Conservation (phyloP, 2,888 invertebrate species). For the Melieria picta region DNA sequence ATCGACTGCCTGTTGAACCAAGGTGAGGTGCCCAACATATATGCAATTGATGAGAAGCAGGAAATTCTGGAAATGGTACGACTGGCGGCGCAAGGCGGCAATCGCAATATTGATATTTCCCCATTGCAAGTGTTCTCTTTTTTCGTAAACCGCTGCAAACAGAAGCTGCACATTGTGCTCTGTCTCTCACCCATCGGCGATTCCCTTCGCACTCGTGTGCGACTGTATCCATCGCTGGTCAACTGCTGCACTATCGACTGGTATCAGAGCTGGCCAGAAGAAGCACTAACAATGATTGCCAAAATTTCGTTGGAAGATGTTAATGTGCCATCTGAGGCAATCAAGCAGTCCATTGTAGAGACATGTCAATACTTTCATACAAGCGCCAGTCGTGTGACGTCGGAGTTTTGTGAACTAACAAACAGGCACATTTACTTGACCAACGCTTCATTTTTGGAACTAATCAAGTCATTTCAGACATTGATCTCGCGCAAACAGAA, state of each 20-base stretch:
- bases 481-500: constrained; percentile 77
- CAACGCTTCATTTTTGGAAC: constrained; percentile 87
- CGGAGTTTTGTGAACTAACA: constrained; percentile 73
- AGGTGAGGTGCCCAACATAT: constrained; percentile 91
- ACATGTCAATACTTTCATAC: constrained; percentile 91
- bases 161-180: constrained; percentile 84
- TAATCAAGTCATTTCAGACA: constrained; percentile 81
- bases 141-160: constrained; percentile 81
- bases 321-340: constrained; percentile 69
- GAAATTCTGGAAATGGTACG: constrained; percentile 78
- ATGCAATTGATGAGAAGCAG: constrained; percentile 84
- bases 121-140: constrained; percentile 81
- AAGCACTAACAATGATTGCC: constrained; percentile 86
- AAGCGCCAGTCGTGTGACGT: constrained; percentile 74
- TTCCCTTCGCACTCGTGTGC: constrained; percentile 79
- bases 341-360: constrained; percentile 75
- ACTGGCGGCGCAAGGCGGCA: constrained; percentile 81
- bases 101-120: constrained; percentile 85
- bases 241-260: constrained; percentile 95
- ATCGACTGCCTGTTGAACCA: constrained; percentile 88
- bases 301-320: constrained; percentile 77
- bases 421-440: constrained; percentile 86
- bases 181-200: constrained; percentile 84
- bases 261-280: constrained; percentile 90
- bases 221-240: constrained; percentile 89